These are phyloP conservation scores for Cryptomyrus ogoouensis DNA, from an alignment of 2,113 vertebrate genomes.

Conservation along the genomic window DNA sequence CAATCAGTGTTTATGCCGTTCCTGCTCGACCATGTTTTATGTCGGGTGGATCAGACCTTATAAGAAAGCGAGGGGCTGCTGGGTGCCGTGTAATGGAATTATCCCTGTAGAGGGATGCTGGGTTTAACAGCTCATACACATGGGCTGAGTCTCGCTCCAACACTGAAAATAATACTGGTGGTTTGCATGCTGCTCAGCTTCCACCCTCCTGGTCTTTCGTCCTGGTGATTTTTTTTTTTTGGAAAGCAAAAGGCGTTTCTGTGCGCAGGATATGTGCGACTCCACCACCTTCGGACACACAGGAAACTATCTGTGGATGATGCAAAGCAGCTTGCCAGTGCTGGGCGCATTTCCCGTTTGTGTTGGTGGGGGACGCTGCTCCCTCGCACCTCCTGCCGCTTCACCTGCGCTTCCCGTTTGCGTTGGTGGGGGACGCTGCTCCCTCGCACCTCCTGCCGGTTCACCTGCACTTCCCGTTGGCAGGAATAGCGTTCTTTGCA, in stretches of 20 bases:
- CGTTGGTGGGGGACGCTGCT: not conserved
- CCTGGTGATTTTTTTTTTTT: not conserved
- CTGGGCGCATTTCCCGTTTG: not conserved
- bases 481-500: not conserved
- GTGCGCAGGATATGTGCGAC: not conserved
- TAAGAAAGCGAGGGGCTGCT: not conserved
- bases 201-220: not conserved
- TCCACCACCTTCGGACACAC: not conserved
- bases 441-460: no score
- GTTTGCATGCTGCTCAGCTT: not conserved
- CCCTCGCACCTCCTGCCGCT: not conserved
- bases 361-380: not conserved
- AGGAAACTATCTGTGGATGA: not conserved
- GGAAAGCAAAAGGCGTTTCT: not conserved
- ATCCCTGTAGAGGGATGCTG: not conserved
- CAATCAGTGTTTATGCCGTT: not conserved
- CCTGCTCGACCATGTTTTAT: not conserved
- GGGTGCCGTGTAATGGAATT: not conserved
- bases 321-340: not conserved
- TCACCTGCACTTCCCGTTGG: no score
- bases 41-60: not conserved
- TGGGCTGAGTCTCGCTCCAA: not conserved
- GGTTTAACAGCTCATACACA: not conserved
- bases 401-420: not conserved
- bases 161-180: not conserved